phyloP scores from a whole-genome alignment of 2,113 vertebrate genomes.

The Isurus oxyrinchus region DNA sequence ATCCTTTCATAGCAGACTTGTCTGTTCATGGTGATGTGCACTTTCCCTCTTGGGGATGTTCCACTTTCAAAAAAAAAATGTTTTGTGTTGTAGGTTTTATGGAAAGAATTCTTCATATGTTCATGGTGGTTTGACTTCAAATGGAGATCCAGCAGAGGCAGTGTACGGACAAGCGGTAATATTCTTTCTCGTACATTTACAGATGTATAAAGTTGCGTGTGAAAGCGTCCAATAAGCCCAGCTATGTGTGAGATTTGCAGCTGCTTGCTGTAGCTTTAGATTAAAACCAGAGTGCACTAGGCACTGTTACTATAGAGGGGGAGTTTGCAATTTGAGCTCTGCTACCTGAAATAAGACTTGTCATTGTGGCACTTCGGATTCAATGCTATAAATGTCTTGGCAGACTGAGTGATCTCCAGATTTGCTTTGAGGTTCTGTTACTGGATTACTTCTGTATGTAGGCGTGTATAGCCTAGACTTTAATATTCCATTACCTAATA shows the following conservation, averaged over 20 bases:
- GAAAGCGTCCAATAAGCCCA: not conserved
- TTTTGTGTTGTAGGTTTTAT: slow-evolving; percentile 72
- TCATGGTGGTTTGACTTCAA: slow-evolving; percentile 87
- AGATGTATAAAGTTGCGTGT: slow-evolving; percentile 12
- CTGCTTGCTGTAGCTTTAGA: not conserved
- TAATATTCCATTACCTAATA: slow-evolving; percentile 7
- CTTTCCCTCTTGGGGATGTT: not conserved
- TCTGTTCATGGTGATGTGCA: not conserved
- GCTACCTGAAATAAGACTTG: not conserved
- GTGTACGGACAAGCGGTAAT: slow-evolving; percentile 89
- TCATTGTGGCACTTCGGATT: not conserved
- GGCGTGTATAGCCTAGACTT: not conserved
- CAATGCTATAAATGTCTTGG: slow-evolving; percentile 13
- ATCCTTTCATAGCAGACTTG: not conserved
- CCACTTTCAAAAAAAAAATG: not conserved
- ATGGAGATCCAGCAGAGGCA: slow-evolving; percentile 86
- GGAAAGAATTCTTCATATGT: slow-evolving; percentile 98
- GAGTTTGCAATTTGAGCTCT: not conserved
- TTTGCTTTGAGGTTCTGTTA: not conserved
- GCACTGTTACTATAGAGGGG: not conserved
- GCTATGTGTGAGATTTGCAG: slow-evolving; percentile 5
- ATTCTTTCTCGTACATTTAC: slow-evolving; percentile 41
- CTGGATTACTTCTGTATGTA: not conserved
- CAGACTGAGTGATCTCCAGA: not conserved
- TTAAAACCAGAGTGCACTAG: not conserved